Evolutionary conservation across 2,113 vertebrate genomes (phyloP).

Genomic region (Microcebus murinus): DNA sequence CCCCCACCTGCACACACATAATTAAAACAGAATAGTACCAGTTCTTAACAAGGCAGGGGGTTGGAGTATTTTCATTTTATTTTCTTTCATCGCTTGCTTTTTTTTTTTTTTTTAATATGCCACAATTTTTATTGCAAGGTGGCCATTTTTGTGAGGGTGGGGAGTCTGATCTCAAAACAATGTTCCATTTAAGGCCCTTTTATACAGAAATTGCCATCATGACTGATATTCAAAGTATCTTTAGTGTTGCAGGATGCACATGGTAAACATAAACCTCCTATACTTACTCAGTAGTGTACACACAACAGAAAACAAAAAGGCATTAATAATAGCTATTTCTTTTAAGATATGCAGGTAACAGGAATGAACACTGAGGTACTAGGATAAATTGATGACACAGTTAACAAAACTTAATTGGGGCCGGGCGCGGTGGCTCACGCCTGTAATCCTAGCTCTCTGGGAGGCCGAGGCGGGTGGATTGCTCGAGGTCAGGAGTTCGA

Average conservation of each 20-base stretch:
- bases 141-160: conserved; percentile 84
- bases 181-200: conserved; percentile 95
- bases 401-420: conserved; percentile 91
- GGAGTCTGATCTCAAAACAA: conserved; percentile 92
- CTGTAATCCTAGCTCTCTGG: too few relatives aligned
- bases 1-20: background rate
- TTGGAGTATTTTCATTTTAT: background rate
- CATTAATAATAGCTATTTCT: conserved; percentile 87
- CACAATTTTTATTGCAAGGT: conserved; percentile 98
- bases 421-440: too few relatives aligned
- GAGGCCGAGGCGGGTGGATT: too few relatives aligned
- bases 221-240: conserved; percentile 88
- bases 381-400: conserved; percentile 87
- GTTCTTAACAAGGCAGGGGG: background rate
- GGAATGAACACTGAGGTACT: conserved; percentile 91
- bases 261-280: conserved; percentile 88
- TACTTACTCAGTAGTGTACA: conserved; percentile 89
- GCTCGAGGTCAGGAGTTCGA: too few relatives aligned
- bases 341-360: conserved; percentile 87
- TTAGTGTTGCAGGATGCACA: conserved; percentile 89
- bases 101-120: conserved; percentile 84
- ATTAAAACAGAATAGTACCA: background rate
- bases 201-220: conserved; percentile 93
- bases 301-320: conserved; percentile 91
- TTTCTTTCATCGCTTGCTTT: too few relatives aligned